Evolutionary conservation across 2,797 vertebrate species (phyloP).

Genomic region (Meriones psammophilus): DNA sequence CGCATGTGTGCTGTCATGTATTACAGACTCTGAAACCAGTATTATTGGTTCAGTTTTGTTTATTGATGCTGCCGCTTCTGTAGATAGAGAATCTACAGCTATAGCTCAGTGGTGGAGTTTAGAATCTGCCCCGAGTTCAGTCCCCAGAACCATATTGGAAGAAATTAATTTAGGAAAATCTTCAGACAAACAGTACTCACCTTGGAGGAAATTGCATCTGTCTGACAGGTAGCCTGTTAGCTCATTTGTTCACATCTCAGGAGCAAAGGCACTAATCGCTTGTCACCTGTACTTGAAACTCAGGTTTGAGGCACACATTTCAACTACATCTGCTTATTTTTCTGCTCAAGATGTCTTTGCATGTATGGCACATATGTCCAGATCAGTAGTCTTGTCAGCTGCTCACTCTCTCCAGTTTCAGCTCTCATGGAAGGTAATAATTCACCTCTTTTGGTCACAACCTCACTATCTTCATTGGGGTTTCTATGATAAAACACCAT

Average conservation of each 20-base stretch:
- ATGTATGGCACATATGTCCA: not conserved
- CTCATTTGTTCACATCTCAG: not conserved
- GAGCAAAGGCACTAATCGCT: not conserved
- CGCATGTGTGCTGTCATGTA: not conserved
- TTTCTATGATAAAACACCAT: not conserved
- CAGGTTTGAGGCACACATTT: not conserved
- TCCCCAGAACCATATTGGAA: not conserved
- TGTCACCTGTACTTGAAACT: not conserved
- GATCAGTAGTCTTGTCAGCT: not conserved
- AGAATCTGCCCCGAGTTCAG: not conserved
- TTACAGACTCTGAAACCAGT: not conserved
- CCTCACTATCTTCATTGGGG: not conserved
- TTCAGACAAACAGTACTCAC: not conserved
- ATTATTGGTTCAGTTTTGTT: not conserved
- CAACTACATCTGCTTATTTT: not conserved
- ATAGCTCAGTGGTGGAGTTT: not conserved
- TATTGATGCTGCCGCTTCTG: not conserved
- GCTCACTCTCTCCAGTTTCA: not conserved
- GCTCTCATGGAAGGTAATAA: not conserved
- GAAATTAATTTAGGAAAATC: not conserved
- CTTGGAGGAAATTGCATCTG: slow-evolving; percentile 1
- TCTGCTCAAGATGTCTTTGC: not conserved
- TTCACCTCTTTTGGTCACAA: not conserved
- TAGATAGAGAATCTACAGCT: not conserved
- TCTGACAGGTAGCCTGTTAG: not conserved